A percentile compares a stretch with the other conserved stretches of the same genome.
Evolutionary conservation across 2,113 vertebrate genomes (phyloP).

Genomic region (cattle (Bos taurus)): DNA sequence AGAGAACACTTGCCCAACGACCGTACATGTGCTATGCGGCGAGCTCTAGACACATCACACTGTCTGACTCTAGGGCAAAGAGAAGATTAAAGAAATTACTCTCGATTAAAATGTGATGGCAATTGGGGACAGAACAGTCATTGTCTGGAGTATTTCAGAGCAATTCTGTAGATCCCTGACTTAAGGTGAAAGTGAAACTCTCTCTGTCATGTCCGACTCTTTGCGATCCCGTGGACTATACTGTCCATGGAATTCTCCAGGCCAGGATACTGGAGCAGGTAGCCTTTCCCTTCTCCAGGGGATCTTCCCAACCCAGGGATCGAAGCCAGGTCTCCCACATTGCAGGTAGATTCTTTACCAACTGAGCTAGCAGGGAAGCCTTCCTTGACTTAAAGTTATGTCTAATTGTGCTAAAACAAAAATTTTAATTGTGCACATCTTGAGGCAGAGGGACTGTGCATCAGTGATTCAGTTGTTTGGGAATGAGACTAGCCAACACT

Average conservation of each 20-base stretch:
- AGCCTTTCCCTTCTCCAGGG: neutral
- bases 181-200: neutral
- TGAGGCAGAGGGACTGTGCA: neutral
- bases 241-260: neutral
- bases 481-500: neutral
- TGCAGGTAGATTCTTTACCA: neutral
- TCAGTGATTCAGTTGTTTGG: neutral
- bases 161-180: neutral
- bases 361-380: neutral
- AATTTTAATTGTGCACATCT: neutral
- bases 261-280: neutral
- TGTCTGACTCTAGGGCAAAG: neutral
- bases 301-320: neutral
- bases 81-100: conserved; percentile 13
- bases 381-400: neutral
- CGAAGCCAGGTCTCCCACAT: neutral
- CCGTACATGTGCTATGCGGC: neutral
- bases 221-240: neutral
- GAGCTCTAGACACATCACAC: neutral
- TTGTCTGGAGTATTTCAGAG: neutral
- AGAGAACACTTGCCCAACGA: neutral
- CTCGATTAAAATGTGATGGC: neutral
- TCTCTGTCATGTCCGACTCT: accelerated
- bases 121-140: neutral
- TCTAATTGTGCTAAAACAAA: neutral